Evolutionary conservation across 1,140 invertebrate genomes (phyloP), one percentile per base, ranked within the genome.

Genomic region (Lutraria rhynchaena): DNA sequence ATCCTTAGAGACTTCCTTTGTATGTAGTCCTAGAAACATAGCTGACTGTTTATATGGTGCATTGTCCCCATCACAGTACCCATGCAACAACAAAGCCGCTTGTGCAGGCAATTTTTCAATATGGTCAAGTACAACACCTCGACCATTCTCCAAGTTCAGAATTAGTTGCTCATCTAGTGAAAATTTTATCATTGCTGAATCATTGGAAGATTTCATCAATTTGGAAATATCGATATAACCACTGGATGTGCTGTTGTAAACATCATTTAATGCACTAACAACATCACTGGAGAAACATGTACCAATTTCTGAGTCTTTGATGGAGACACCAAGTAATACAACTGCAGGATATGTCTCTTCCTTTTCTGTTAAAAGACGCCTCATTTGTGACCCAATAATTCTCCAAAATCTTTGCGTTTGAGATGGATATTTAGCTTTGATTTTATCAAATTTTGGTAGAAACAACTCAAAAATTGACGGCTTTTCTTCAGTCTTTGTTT

Each of bases 1-100:
- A 17, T 87, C 74, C 15, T 73, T 81, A 63, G 13, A 0, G 31
- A 44, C 22, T 15, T n/a, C 0, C 3, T 69, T 44, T 37, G 31
- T 27, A 44, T 85, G 81, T 37, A 89, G 49, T 13, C 85, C 82
- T 33, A 86, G 63, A 22, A 87, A 74, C n/a, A 89, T 84, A 13
- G 86, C 37, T 4, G 85, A 85, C 49, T 88, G 61, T 73, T 90
- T 90, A 55, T 86, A 88, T 13, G 89, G 89, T 17, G 89, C 89
- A 78, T 90, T 87, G 61, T 89, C 89, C 33, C 84, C 84, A 65
- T 90, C 89, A 75, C 89, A 90, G 55, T 85, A 88, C 27, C 85
- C 87, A 85, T 90, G 89, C 13, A 90, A 81, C 17, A 90, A 69
- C 22, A 90, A 76, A 7, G 86, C 82, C 19, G 85, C 86, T 29